Evolutionary conservation across 2,797 vertebrate genomes (phyloP).

Genomic region (Cuniculus paca): DNA sequence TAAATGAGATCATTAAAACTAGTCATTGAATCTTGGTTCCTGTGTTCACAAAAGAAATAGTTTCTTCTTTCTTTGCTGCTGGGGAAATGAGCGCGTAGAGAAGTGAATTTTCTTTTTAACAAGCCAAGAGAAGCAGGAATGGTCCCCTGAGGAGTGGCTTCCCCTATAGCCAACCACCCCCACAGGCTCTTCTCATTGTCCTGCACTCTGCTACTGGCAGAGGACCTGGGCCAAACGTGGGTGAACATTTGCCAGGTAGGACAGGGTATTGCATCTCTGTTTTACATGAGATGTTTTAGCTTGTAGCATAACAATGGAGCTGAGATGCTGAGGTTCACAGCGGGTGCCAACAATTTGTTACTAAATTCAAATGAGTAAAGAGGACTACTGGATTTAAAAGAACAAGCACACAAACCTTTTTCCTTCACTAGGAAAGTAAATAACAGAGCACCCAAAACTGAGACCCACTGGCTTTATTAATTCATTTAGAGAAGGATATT

Average conservation of each 20-base stretch:
- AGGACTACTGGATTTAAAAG: not conserved
- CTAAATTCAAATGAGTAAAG: not conserved
- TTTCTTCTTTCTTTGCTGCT: conserved; percentile 58
- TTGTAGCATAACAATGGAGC: not conserved
- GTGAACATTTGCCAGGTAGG: conserved; percentile 3
- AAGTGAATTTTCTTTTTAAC: conserved; percentile 60
- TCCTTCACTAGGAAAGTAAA: conserved; percentile 29
- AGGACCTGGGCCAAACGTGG: not conserved
- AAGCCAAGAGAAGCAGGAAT: conserved; percentile 20
- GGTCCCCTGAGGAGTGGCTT: conserved; percentile 19
- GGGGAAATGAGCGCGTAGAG: conserved; percentile 65
- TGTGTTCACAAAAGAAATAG: conserved; percentile 45
- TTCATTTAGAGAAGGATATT: not conserved
- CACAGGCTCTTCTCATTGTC: not conserved
- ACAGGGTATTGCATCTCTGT: not conserved
- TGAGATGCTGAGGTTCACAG: not conserved
- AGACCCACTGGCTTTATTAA: not conserved
- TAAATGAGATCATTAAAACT: conserved; percentile 63
- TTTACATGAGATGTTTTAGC: not conserved
- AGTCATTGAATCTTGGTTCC: conserved; percentile 37
- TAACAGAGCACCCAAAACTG: not conserved
- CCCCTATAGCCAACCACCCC: not conserved
- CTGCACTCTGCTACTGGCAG: not conserved
- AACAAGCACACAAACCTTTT: not conserved
- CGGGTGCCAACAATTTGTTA: not conserved